Conservation (phyloP, 1,140 invertebrate genomes). For the Ceratitis capitata region DNA sequence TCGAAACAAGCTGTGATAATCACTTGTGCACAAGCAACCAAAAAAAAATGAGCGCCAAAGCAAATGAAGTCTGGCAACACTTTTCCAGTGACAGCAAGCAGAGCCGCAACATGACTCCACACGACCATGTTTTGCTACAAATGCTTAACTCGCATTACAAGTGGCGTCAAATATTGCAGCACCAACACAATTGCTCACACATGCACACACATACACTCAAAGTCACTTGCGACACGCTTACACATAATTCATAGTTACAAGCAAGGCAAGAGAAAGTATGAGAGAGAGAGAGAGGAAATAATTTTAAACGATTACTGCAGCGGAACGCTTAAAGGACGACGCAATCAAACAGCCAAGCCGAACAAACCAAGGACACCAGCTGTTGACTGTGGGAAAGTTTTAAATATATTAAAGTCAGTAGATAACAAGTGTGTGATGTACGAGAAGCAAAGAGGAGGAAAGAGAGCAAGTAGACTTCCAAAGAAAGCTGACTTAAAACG, state of each 20-base stretch:
- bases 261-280: too few relatives aligned
- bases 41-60: background rate
- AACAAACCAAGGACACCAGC: background rate
- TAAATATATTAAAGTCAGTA: slow-evolving; percentile 14
- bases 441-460: background rate
- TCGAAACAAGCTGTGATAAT: background rate
- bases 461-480: background rate
- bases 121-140: background rate
- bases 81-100: background rate
- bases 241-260: background rate
- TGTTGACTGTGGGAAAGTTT: slow-evolving; percentile 30
- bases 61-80: background rate
- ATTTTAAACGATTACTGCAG: background rate
- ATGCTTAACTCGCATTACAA: background rate
- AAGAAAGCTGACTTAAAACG: background rate
- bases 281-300: background rate
- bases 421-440: background rate
- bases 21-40: background rate
- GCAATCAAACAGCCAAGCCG: background rate
- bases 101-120: background rate
- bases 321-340: background rate
- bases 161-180: background rate
- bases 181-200: background rate
- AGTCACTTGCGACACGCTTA: background rate
- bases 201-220: background rate